phyloP scores from a whole-genome alignment of 2,888 invertebrate species.

The Rutpela maculata region DNA sequence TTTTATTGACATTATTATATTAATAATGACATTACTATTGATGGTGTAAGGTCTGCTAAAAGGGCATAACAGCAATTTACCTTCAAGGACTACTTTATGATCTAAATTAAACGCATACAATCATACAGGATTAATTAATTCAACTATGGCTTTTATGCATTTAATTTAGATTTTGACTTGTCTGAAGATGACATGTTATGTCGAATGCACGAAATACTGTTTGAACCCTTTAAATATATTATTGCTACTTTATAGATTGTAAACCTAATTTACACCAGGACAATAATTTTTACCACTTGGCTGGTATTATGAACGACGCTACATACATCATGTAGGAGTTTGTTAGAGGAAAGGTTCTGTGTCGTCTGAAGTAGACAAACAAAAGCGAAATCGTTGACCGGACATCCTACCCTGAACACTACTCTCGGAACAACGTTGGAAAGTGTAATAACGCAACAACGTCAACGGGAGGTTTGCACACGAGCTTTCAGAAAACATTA shows the following conservation, averaged over 20 bases:
- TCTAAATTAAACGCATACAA: no score
- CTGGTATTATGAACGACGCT: neutral
- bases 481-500: neutral
- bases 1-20: no score
- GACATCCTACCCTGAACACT: conserved; percentile 42
- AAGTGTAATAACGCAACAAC: conserved; percentile 15
- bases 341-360: conserved; percentile 15
- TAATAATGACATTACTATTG: no score
- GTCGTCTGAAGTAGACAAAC: conserved; percentile 42
- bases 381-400: conserved; percentile 52
- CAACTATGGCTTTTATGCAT: no score
- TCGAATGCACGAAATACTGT: no score
- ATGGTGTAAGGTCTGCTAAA: no score
- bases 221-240: neutral
- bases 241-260: neutral
- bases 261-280: neutral
- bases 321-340: conserved; percentile 11
- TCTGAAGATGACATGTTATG: no score
- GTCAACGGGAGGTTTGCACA: neutral
- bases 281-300: neutral
- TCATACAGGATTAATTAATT: no score
- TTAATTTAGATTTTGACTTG: no score
- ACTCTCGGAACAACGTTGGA: conserved; percentile 14
- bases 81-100: no score
- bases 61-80: no score